phyloP scores from a whole-genome alignment of 2,797 vertebrate species.

The Bryconaethiops microstoma region DNA sequence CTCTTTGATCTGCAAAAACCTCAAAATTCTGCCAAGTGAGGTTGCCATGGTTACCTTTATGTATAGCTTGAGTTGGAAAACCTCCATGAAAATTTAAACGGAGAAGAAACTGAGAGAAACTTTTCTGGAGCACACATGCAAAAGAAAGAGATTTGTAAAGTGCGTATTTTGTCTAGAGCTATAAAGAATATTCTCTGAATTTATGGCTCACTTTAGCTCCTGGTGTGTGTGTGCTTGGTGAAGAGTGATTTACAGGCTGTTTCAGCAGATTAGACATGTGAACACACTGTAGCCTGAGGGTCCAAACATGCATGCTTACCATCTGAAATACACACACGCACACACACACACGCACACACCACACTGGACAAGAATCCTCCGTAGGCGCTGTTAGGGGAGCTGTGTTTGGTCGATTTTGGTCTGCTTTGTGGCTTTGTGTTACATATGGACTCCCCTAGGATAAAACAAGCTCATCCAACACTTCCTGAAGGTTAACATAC shows the following conservation, averaged over 20 bases:
- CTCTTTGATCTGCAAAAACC: constrained; percentile 23
- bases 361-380: constrained; percentile 21
- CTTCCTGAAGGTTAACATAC: neutral
- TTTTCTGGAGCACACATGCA: neutral
- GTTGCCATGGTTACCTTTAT: constrained; percentile 51
- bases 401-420: neutral
- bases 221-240: constrained; percentile 30
- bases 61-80: constrained; percentile 38
- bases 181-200: constrained; percentile 16
- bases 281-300: constrained; percentile 65
- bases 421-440: neutral
- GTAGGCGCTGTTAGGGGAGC: constrained; percentile 1
- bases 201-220: neutral
- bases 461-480: neutral
- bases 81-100: constrained; percentile 38
- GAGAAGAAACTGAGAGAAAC: constrained; percentile 27
- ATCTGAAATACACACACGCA: constrained; percentile 28
- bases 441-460: neutral
- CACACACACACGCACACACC: constrained; percentile 22
- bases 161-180: neutral
- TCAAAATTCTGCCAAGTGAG: constrained; percentile 43
- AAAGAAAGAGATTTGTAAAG: constrained; percentile 6
- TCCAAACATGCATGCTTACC: constrained; percentile 52
- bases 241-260: constrained; percentile 61
- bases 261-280: constrained; percentile 58